Percentiles rank a stretch among this genome's conserved stretches.
phyloP scores from a whole-genome alignment of 1,140 invertebrate species.

The Drosophila ironensis region DNA sequence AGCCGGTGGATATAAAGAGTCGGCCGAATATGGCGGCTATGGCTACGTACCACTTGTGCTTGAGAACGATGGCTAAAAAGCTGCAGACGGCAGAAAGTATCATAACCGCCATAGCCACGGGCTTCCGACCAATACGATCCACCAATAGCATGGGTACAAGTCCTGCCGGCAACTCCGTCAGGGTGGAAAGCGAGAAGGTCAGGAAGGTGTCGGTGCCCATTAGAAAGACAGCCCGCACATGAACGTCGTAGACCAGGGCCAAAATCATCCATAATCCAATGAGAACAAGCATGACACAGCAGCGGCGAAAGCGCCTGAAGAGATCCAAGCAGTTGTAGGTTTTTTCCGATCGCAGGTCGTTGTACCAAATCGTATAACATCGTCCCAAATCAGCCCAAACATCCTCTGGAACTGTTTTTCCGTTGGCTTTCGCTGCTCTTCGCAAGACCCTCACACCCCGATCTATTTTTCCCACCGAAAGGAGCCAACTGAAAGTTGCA shows the following conservation, averaged over 20 bases:
- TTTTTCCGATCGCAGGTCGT: constrained; percentile 85
- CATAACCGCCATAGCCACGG: constrained; percentile 90
- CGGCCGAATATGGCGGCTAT: constrained; percentile 89
- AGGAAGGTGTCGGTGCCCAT: constrained; percentile 90
- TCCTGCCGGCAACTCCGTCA: constrained; percentile 88
- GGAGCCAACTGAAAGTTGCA: constrained; percentile 90
- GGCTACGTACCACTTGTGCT: constrained; percentile 86
- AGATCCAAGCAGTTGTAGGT: constrained; percentile 89
- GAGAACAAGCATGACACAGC: constrained; percentile 87
- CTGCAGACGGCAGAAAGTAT: constrained; percentile 90
- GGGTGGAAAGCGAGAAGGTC: constrained; percentile 91
- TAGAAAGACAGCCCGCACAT: constrained; percentile 88
- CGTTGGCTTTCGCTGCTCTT: constrained; percentile 90
- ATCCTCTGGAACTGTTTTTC: constrained; percentile 87
- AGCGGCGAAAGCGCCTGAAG: constrained; percentile 87
- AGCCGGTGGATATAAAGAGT: constrained; percentile 92
- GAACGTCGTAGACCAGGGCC: constrained; percentile 92
- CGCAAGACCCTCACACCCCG: constrained; percentile 89
- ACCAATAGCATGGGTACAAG: constrained; percentile 89
- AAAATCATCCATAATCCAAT: constrained; percentile 92
- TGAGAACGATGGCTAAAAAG: constrained; percentile 87
- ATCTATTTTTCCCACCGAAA: constrained; percentile 90
- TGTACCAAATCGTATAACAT: constrained; percentile 74
- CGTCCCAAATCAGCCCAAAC: constrained; percentile 87
- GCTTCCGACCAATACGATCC: constrained; percentile 91